Evolutionary conservation across 2,888 invertebrate species (phyloP).

Genomic region (Agrochola lychnidis): DNA sequence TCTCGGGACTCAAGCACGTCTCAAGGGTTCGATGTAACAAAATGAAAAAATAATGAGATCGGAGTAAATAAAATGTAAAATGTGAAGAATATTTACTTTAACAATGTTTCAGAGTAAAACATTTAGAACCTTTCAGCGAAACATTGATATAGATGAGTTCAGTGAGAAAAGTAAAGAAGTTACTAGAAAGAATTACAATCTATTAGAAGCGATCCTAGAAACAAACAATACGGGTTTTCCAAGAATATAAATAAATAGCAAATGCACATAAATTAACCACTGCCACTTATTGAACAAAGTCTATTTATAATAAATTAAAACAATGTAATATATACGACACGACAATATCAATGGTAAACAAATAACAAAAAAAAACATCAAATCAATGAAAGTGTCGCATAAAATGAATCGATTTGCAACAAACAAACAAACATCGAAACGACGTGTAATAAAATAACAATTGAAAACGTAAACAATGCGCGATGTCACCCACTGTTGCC

Average conservation of each 20-base stretch:
- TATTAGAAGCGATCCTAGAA: constrained; percentile 9
- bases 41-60: constrained; percentile 34
- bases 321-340: constrained; percentile 32
- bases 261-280: constrained; percentile 24
- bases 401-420: constrained; percentile 59
- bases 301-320: constrained; percentile 52
- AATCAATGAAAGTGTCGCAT: constrained; percentile 62
- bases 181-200: constrained; percentile 7
- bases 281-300: constrained; percentile 37
- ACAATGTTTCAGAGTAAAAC: constrained; percentile 1
- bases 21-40: constrained; percentile 30
- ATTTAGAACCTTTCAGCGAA: constrained; percentile 20
- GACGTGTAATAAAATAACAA: constrained; percentile 53
- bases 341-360: constrained; percentile 27
- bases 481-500: constrained; percentile 49
- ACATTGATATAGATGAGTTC: constrained; percentile 12
- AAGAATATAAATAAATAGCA: constrained; percentile 37
- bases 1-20: constrained; percentile 28
- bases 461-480: constrained; percentile 50
- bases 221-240: constrained; percentile 38
- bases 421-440: constrained; percentile 34
- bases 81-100: neutral
- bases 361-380: constrained; percentile 36
- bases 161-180: constrained; percentile 1
- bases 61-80: constrained; percentile 19